phyloP scores from a whole-genome alignment of 64 coral and sea anemone species.

The Montipora cactus region DNA sequence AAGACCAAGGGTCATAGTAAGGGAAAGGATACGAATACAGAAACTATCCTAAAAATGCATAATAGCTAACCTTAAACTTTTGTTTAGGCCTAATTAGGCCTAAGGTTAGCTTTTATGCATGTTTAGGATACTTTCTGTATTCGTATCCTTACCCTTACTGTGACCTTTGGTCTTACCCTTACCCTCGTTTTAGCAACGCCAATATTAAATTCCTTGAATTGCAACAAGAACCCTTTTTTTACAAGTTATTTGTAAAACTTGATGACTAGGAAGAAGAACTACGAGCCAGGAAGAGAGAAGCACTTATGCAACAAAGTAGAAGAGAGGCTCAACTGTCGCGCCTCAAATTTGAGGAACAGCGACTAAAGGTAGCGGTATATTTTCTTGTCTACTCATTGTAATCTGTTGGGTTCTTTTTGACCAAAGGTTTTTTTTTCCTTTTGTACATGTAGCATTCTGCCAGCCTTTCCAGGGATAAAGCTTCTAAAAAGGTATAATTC shows the following conservation, averaged over 20 bases:
- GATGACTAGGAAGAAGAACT: constrained; percentile 65
- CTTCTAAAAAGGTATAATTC: constrained; percentile 10
- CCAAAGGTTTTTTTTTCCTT: neutral
- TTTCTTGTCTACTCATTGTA: neutral
- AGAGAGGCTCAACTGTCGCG: constrained; percentile 73
- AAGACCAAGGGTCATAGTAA: too few species aligned
- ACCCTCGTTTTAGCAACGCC: too few species aligned
- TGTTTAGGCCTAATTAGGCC: too few species aligned
- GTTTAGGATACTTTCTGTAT: too few species aligned
- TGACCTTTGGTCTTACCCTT: too few species aligned
- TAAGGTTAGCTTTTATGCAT: too few species aligned
- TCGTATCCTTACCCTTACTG: too few species aligned
- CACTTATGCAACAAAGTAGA: constrained; percentile 72
- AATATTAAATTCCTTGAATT: too few species aligned
- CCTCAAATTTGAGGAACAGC: constrained; percentile 69
- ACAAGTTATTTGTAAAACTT: neutral
- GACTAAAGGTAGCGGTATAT: constrained; percentile 12
- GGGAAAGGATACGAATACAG: too few species aligned
- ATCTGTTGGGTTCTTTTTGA: neutral
- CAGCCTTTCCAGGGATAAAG: neutral
- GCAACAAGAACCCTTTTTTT: neutral
- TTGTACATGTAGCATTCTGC: neutral
- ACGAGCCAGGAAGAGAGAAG: constrained; percentile 52
- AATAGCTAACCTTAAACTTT: too few species aligned
- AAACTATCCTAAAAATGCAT: too few species aligned